Base-by-base conservation (phyloP, 2,797 vertebrate species). In the Pseudochromis fuscus region DNA sequence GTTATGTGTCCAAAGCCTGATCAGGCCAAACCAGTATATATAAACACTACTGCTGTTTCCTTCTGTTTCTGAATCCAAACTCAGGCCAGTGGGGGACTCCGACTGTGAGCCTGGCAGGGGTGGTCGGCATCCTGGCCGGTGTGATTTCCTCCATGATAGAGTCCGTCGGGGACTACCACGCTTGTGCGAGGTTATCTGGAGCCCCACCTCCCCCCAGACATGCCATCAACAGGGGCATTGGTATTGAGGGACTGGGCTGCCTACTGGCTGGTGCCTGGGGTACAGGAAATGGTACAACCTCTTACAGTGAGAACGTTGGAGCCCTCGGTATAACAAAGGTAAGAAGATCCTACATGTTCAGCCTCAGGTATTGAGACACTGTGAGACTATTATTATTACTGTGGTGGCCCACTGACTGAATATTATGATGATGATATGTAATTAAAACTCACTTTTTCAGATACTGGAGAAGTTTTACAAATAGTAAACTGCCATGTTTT, bases 71-170 rank as follows among this genome's bases (percentile, higher is more conserved):
- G 9, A 65, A 65, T 49, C 59, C 66, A 60, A 56, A 55, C 25
- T 58, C 72, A 99, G 98, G 98, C 44, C 98, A 99, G 83, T 99
- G 98, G 98, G 98, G 98, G 16, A 9, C 88, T 33, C 98, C 98
- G 12, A 97, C 96, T 0, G 89, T 99, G 79, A 98, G 96, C 84
- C 84, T 96, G 42, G 97, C 96, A 0, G 97, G 98, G 16, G 95
- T 98, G 72, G 95, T 98, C 2, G 98, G 98, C 64, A 96, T 99
- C 89, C 81, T 98, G 11, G 96, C 97, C 0, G 98, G 97, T 3
- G 95, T 99, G 55, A 95, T 98, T 55, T 96, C 98, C 45, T 99
- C 98, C 60, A 97, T 99, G 96, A 93, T 99, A 68, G 98, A 99
- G 80, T 99, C 98, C 0, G 93, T 99, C 24, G 98, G 98, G 1